Evolutionary conservation across 2,888 invertebrate genomes (phyloP).

Genomic region (Nasonovia ribisnigri): DNA sequence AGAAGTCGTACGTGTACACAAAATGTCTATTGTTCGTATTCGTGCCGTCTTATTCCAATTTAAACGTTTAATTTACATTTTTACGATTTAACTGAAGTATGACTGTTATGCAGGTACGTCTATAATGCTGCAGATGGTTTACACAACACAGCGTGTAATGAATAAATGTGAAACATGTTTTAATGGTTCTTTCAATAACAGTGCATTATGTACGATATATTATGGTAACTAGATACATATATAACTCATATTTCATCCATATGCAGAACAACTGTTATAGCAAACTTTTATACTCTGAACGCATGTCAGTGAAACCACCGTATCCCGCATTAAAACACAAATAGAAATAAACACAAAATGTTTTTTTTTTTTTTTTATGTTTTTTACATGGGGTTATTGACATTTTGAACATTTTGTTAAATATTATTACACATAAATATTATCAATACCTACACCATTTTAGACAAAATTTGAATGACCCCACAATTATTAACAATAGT

Average conservation of each 20-base stretch:
- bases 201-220: neutral
- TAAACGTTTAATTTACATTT: neutral
- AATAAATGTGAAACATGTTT: slow-evolving; percentile 35
- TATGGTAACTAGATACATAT: neutral
- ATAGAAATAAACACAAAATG: neutral
- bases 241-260: neutral
- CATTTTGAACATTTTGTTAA: neutral
- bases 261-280: slow-evolving; percentile 27
- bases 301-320: neutral
- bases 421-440: neutral
- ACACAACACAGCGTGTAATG: neutral
- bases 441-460: neutral
- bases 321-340: neutral
- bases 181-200: slow-evolving; percentile 13
- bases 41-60: neutral
- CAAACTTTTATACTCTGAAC: slow-evolving; percentile 19
- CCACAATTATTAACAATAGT: neutral
- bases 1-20: neutral
- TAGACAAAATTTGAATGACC: neutral
- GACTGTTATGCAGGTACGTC: neutral
- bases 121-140: slow-evolving; percentile 17
- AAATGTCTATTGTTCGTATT: neutral
- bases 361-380: neutral
- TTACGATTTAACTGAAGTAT: slow-evolving; percentile 11
- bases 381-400: neutral